These are phyloP conservation scores for Noturus placidus DNA, from an alignment of 2,113 vertebrate genomes.

Conservation along the genomic window DNA sequence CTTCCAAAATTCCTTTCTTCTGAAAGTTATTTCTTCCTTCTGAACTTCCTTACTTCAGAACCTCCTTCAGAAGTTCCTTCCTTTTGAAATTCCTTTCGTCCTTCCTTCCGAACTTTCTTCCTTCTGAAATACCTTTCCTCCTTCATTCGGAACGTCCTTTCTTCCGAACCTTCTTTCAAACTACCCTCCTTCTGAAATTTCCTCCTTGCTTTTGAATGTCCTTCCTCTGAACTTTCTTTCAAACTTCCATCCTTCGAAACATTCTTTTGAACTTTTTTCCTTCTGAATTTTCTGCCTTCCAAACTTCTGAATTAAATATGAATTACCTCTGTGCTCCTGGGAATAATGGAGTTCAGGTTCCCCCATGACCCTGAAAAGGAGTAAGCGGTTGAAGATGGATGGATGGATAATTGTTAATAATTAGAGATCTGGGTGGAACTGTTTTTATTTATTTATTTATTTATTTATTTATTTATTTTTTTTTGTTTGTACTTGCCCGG, in stretches of 20 bases:
- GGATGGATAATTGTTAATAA: background rate
- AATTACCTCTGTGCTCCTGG: no score
- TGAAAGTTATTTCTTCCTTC: background rate
- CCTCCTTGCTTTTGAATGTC: no score
- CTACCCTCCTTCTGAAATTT: background rate
- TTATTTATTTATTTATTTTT: background rate
- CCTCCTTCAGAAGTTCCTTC: background rate
- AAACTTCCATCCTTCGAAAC: background rate
- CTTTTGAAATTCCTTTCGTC: background rate
- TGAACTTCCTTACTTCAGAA: background rate
- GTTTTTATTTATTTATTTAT: background rate
- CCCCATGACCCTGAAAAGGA: no score
- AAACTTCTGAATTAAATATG: no score
- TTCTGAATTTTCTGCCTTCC: background rate
- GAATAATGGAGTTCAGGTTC: background rate
- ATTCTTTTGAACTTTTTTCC: background rate
- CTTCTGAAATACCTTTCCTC: background rate
- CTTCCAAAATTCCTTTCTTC: background rate
- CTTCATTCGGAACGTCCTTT: background rate
- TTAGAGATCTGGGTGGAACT: background rate
- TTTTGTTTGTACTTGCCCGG: background rate
- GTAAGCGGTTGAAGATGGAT: no score
- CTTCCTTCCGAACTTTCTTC: background rate
- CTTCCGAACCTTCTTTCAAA: background rate
- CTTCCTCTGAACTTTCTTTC: no score